phyloP scores from a whole-genome alignment of 2,888 invertebrate species.

The Gisinianus flammeolus region DNA sequence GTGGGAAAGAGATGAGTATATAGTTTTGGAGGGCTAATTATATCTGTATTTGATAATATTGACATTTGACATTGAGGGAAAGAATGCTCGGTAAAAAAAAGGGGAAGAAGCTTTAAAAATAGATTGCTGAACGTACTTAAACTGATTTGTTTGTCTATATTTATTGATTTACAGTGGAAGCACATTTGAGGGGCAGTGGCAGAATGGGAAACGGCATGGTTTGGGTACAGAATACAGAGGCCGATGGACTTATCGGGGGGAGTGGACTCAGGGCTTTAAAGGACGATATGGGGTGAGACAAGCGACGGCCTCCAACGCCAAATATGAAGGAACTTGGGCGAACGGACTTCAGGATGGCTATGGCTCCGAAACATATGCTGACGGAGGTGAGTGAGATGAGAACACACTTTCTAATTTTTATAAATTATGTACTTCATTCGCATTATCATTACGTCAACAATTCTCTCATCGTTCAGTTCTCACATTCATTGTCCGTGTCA shows the following conservation, averaged over 20 bases:
- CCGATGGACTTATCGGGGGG: constrained; percentile 95
- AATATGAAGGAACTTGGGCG: constrained; percentile 98
- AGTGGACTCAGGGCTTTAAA: constrained; percentile 99
- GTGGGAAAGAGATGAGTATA: no score
- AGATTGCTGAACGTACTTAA: neutral
- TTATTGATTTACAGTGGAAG: constrained; percentile 76
- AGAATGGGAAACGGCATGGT: constrained; percentile 98
- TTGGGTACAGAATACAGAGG: constrained; percentile 96
- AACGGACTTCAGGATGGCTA: constrained; percentile 94
- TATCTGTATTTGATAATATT: no score
- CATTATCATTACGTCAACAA: no score
- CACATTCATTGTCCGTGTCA: no score
- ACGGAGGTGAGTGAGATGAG: constrained; percentile 88
- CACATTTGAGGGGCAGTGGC: constrained; percentile 98
- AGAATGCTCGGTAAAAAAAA: neutral
- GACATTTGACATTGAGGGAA: neutral
- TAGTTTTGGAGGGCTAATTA: no score
- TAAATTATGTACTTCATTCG: no score
- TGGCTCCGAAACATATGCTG: constrained; percentile 98
- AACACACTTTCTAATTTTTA: no score
- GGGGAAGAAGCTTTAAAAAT: neutral
- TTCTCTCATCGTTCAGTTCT: no score
- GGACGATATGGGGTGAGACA: constrained; percentile 98
- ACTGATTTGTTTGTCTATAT: constrained; percentile 10
- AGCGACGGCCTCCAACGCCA: constrained; percentile 92